These are phyloP conservation scores for Momotus momota DNA, from an alignment of 2,797 vertebrate genomes.

Conservation along the genomic window DNA sequence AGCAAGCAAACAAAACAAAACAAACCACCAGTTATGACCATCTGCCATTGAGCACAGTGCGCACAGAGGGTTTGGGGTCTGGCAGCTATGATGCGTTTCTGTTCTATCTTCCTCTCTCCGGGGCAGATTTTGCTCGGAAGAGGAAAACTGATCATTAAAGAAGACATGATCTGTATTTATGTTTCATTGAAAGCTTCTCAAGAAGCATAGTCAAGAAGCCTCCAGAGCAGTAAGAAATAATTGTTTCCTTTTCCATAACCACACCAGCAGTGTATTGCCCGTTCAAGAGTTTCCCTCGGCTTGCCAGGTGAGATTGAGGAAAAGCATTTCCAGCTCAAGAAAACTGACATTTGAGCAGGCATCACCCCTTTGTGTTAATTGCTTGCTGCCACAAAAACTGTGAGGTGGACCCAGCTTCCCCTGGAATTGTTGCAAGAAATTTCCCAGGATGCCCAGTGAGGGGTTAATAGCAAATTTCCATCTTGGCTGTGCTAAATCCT, in stretches of 20 bases:
- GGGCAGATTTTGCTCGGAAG: neutral
- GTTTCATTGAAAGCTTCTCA: neutral
- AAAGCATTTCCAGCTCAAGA: neutral
- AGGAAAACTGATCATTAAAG: neutral
- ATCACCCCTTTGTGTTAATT: neutral
- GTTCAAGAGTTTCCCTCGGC: neutral
- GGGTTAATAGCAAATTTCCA: neutral
- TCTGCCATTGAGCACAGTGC: neutral
- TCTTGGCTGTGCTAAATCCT: neutral
- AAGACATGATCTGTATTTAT: neutral
- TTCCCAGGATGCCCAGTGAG: neutral
- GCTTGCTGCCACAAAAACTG: neutral
- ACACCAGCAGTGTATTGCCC: neutral
- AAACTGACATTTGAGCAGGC: neutral
- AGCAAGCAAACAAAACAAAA: neutral
- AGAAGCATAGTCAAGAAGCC: neutral
- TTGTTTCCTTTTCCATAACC: neutral
- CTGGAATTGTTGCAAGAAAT: neutral
- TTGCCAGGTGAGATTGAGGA: neutral
- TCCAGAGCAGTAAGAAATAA: neutral
- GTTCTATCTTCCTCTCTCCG: neutral
- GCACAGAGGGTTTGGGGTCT: neutral
- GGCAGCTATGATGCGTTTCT: neutral
- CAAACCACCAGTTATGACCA: accelerated
- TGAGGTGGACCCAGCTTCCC: neutral